Evolutionary conservation across 1,140 invertebrate genomes (phyloP).

Genomic region (Nautilus pompilius): DNA sequence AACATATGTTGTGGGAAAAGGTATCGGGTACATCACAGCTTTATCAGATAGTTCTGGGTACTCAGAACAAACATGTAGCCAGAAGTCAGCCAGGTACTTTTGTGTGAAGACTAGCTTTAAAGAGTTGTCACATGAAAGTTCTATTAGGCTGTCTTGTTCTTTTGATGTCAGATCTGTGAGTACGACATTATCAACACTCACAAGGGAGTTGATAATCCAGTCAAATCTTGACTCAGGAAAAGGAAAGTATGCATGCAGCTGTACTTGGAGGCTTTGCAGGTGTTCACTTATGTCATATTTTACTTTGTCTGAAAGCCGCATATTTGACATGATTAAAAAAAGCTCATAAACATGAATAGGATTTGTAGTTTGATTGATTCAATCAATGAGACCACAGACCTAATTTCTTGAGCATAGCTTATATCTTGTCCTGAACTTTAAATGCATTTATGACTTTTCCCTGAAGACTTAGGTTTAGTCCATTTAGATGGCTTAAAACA

Average conservation of each 20-base stretch:
- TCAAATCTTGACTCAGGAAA: not conserved
- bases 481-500: not conserved
- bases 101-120: not conserved
- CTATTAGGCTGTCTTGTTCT: not conserved
- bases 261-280: not conserved
- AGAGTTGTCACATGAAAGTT: not conserved
- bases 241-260: not conserved
- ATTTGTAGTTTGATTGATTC: not conserved
- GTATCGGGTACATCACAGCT: not conserved
- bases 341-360: not conserved
- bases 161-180: not conserved
- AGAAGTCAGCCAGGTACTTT: not conserved
- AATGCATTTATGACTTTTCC: not conserved
- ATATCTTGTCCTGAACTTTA: not conserved
- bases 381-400: not conserved
- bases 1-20: not conserved
- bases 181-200: not conserved
- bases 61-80: not conserved
- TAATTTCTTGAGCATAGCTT: not conserved
- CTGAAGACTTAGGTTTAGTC: not conserved
- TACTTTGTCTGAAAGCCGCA: not conserved
- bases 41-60: not conserved
- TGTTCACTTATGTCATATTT: not conserved
- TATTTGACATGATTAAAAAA: not conserved
- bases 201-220: not conserved